A percentile compares a stretch with the other conserved stretches of the same genome.
Conservation (phyloP, 2,113 vertebrate genomes). For the Nibea albiflora region DNA sequence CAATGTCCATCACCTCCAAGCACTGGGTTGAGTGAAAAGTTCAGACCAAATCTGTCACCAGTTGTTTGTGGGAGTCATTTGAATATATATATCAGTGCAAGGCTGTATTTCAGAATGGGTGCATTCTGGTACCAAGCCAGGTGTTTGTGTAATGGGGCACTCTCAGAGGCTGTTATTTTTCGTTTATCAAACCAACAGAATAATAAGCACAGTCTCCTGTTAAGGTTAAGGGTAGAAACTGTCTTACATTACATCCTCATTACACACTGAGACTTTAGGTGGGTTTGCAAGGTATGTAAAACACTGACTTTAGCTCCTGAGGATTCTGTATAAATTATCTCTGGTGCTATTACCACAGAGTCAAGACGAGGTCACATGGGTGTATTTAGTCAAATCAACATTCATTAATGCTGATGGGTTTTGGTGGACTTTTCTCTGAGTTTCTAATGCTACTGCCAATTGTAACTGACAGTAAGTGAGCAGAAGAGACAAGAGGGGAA, state of each 20-base stretch:
- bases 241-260: not conserved
- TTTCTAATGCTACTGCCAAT: not conserved
- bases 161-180: not conserved
- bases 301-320: not conserved
- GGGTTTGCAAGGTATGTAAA: constrained; percentile 3
- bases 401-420: constrained; percentile 2
- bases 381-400: constrained; percentile 16
- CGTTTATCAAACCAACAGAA: not conserved
- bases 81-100: not conserved
- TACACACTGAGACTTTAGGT: not conserved
- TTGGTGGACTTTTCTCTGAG: not conserved
- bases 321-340: not conserved
- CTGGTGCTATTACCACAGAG: not conserved
- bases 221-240: not conserved
- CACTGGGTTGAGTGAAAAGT: not conserved
- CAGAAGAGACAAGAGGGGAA: constrained; percentile 10
- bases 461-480: not conserved
- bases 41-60: not conserved
- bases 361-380: not conserved
- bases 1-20: not conserved
- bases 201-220: not conserved
- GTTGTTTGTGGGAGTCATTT: constrained; percentile 9
- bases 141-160: not conserved
- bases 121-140: not conserved
- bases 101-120: not conserved